Base-by-base conservation (phyloP, 2,888 invertebrate genomes). In the Megalurothrips usitatus region DNA sequence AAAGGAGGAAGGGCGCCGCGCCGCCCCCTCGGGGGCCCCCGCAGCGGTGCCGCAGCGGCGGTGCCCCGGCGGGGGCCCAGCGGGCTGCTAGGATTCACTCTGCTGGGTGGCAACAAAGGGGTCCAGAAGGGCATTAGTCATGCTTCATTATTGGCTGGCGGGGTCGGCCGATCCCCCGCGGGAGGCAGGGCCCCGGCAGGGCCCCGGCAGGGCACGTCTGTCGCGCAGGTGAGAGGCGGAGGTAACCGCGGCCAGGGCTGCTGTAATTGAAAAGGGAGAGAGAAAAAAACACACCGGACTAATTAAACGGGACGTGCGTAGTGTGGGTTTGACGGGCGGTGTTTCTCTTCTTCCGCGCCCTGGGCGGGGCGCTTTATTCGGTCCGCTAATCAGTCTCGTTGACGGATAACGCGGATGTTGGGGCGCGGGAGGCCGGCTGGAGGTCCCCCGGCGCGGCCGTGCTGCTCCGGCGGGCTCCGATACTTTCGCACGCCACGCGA, bases 91-190 rank as follows among this genome's bases (percentile, higher is more conserved):
- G 68, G 68, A 75, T 75, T 75, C 68, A 75, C 68, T 75, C 68
- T 75, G 68, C 68, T 75, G 68, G 68, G 68, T 75, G 68, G 68
- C 68, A 75, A 75, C 68, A 75, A 75, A 14, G 23, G 68, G 68
- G 68, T 12, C 68, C 68, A 58, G 68, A 75, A 75, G 68, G 68
- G 26, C 68, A 75, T 75, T 75, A 75, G 68, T 75, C 68, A 75
- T 75, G 68, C 11, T 75, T 75, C 68, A 75, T 75, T 75, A 75
- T 75, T 75, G 68, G 68, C 23, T 52, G 68, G 68, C 68, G n/a
- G 23, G 68, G 68, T 58, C 58, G 17, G 34, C 58, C 52, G 58
- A 17, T 17, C 14, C 17, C 6, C 58, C 58, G 58, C 58, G 58
- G 58, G 58, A 19, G 58, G 58, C 58, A 58, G 6, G 26, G 26